phyloP scores from a whole-genome alignment of 2,888 invertebrate species.

The Atrina japonica region DNA sequence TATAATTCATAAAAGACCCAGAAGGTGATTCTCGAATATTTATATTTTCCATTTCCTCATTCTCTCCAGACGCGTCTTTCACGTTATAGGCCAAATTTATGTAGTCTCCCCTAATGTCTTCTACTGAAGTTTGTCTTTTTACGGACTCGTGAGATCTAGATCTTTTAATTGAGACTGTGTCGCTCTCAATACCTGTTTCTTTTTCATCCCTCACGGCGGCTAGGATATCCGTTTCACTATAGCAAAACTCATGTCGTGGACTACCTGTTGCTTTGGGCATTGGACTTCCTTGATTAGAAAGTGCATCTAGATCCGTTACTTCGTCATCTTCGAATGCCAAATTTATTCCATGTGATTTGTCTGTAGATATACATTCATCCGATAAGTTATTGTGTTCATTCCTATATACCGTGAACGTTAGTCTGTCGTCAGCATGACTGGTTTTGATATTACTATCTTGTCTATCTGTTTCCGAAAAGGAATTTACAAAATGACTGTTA shows the following conservation, averaged over 20 bases:
- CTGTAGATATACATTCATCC: not conserved
- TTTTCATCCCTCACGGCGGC: not conserved
- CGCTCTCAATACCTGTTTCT: not conserved
- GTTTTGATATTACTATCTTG: no score
- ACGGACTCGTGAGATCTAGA: slow-evolving; percentile 5
- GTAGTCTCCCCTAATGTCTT: slow-evolving; percentile 1
- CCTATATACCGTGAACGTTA: no score
- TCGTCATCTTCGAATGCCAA: slow-evolving; percentile 14
- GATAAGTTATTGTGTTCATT: no score
- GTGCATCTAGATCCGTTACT: slow-evolving; percentile 23
- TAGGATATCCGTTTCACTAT: slow-evolving; percentile 33
- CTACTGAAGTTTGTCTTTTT: not conserved
- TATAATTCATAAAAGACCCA: no score
- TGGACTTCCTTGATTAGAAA: slow-evolving; percentile 21
- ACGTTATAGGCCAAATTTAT: slow-evolving; percentile 2
- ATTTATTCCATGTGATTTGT: slow-evolving; percentile 1
- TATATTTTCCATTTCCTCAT: not conserved
- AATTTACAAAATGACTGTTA: not conserved
- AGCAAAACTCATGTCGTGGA: slow-evolving; percentile 25
- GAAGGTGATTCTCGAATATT: no score
- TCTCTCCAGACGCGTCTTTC: not conserved
- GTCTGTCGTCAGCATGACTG: no score
- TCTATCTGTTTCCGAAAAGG: no score
- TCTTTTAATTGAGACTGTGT: not conserved
- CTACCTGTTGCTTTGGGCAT: slow-evolving; percentile 8